Evolutionary conservation across 92 coral and sea anemone genomes (phyloP).

Genomic region (Epizoanthus ramosus): DNA sequence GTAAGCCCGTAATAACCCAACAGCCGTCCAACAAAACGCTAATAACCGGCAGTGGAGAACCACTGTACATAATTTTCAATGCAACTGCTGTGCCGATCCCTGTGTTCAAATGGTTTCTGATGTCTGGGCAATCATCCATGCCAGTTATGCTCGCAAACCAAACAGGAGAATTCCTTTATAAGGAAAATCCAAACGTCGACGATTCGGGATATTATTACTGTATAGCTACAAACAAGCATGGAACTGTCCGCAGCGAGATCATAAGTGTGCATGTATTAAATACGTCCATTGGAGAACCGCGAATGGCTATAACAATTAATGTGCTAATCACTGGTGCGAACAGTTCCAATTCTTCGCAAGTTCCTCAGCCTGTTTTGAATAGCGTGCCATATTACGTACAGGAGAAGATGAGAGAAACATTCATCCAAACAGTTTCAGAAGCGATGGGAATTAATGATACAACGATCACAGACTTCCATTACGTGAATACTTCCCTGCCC

Average conservation of each 20-base stretch:
- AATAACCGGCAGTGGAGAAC: not conserved
- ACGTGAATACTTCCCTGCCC: not conserved
- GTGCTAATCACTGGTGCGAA: not conserved
- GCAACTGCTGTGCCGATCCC: slow-evolving; percentile 40
- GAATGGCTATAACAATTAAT: slow-evolving; percentile 20
- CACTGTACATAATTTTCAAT: slow-evolving; percentile 28
- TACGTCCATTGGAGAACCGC: slow-evolving; percentile 25
- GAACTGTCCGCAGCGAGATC: slow-evolving; percentile 27
- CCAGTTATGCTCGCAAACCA: slow-evolving; percentile 3
- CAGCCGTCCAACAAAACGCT: slow-evolving; percentile 41
- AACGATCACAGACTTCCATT: not conserved
- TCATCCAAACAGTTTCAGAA: not conserved
- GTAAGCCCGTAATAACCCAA: slow-evolving; percentile 53
- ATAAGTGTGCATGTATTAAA: slow-evolving; percentile 36
- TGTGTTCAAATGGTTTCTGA: slow-evolving; percentile 44
- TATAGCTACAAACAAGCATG: slow-evolving; percentile 40
- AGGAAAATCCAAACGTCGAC: not conserved
- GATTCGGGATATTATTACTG: slow-evolving; percentile 47
- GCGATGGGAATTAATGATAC: slow-evolving; percentile 3
- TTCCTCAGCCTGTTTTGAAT: not conserved
- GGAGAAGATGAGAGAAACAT: not conserved
- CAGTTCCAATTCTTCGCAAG: slow-evolving; percentile 2
- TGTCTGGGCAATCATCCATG: not conserved
- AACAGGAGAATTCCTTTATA: not conserved
- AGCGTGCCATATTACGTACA: not conserved